These are phyloP conservation scores for Rhyzopertha dominica DNA, from an alignment of 1,140 invertebrate genomes.

Conservation along the genomic window DNA sequence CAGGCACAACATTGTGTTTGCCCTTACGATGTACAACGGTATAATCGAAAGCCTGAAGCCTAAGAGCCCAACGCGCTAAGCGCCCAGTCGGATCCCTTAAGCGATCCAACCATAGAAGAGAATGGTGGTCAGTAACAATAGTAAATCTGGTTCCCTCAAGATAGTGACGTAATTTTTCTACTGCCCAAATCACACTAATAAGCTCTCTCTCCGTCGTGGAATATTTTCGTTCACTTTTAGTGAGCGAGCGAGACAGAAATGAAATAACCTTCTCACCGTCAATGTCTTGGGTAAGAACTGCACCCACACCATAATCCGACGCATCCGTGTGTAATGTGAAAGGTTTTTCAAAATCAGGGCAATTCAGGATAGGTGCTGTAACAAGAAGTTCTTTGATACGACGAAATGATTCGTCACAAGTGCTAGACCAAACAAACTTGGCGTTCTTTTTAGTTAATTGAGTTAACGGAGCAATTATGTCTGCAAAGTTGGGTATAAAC, in stretches of 20 bases:
- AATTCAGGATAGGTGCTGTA: background rate
- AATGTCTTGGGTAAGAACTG: slow-evolving; percentile 19
- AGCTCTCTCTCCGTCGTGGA: slow-evolving; percentile 41
- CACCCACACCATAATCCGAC: slow-evolving; percentile 15
- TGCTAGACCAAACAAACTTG: background rate
- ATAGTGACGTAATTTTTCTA: slow-evolving; percentile 41
- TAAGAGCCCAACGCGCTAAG: too few species aligned
- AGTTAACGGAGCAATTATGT: too few species aligned
- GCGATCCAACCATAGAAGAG: too few species aligned
- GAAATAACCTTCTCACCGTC: slow-evolving; percentile 20
- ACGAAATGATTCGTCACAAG: background rate
- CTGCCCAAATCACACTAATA: slow-evolving; percentile 43
- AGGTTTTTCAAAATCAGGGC: slow-evolving; percentile 20
- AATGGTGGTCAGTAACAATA: slow-evolving; percentile 41
- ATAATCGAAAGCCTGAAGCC: too few species aligned
- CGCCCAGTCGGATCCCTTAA: too few species aligned
- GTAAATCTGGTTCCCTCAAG: slow-evolving; percentile 37
- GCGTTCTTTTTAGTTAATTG: background rate
- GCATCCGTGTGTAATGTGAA: slow-evolving; percentile 30
- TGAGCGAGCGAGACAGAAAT: slow-evolving; percentile 32
- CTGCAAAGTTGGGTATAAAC: too few species aligned
- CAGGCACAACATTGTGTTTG: too few species aligned
- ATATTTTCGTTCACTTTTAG: slow-evolving; percentile 40
- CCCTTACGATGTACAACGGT: too few species aligned
- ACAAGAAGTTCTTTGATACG: background rate